phyloP scores from a whole-genome alignment of 2,888 invertebrate species.

The Macaria liturata region DNA sequence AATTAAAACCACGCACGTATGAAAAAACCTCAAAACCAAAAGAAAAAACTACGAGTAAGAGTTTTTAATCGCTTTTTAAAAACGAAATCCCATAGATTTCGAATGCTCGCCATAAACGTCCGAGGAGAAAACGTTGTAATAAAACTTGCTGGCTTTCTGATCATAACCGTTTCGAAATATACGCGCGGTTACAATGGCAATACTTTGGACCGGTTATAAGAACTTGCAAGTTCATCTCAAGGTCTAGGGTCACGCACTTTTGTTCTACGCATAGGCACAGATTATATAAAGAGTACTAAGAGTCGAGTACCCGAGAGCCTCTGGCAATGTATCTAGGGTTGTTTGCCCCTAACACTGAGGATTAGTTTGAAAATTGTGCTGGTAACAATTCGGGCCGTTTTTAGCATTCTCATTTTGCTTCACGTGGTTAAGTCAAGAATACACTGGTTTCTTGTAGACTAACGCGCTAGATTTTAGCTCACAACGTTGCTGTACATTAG shows the following conservation, averaged over 20 bases:
- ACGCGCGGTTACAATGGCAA: conserved; percentile 19
- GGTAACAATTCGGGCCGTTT: no score
- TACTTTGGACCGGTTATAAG: conserved; percentile 21
- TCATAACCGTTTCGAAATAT: conserved; percentile 21
- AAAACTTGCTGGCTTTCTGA: conserved; percentile 14
- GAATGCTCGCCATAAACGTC: conserved; percentile 3
- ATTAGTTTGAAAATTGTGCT: no score
- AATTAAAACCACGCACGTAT: background rate
- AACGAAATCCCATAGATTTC: background rate
- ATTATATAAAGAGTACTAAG: no score
- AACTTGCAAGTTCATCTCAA: conserved; percentile 25
- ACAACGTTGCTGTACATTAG: no score
- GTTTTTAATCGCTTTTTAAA: background rate
- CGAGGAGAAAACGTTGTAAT: conserved; percentile 11
- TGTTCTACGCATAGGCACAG: conserved; percentile 7
- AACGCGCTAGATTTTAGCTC: no score
- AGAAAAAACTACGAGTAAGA: background rate
- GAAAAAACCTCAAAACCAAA: background rate
- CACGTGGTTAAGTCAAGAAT: no score
- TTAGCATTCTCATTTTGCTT: no score
- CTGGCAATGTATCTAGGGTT: no score
- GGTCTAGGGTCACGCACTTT: conserved; percentile 27
- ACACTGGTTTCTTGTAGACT: no score
- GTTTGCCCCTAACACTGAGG: no score
- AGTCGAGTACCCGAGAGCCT: no score